phyloP scores from a whole-genome alignment of 2,888 invertebrate species.

The Aporophyla nigra region DNA sequence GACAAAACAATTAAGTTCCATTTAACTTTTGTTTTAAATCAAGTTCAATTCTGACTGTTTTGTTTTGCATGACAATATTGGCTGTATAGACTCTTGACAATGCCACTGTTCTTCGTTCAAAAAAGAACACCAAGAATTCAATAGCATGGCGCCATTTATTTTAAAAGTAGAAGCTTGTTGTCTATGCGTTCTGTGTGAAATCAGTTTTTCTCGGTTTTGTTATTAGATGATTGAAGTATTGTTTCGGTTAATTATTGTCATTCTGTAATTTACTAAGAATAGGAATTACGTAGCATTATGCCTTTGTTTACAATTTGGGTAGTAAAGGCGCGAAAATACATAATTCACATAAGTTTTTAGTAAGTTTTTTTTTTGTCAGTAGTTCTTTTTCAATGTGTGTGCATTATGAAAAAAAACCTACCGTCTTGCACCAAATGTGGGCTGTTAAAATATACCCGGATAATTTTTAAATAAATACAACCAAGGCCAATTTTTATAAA shows the following conservation, averaged over 20 bases:
- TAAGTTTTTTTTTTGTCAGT: no score
- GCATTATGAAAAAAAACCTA: background rate
- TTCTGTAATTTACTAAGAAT: conserved; percentile 8
- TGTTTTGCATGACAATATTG: conserved; percentile 33
- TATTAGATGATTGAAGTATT: conserved; percentile 47
- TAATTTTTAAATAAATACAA: background rate
- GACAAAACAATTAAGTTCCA: conserved; percentile 48
- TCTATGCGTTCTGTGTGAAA: conserved; percentile 39
- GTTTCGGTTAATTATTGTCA: conserved; percentile 30
- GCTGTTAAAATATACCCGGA: background rate
- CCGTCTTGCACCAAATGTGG: background rate
- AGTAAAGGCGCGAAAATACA: background rate
- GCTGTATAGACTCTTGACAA: conserved; percentile 23
- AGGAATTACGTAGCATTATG: background rate
- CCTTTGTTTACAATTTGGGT: conserved; percentile 12
- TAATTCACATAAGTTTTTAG: no score
- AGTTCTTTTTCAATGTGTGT: background rate
- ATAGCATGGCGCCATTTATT: conserved; percentile 11
- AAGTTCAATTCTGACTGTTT: conserved; percentile 34
- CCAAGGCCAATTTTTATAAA: conserved; percentile 2
- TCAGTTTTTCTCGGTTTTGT: conserved; percentile 41
- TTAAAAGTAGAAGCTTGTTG: conserved; percentile 16
- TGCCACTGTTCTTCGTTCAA: conserved; percentile 16
- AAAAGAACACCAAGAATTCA: conserved; percentile 31
- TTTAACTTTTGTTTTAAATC: conserved; percentile 38